Conservation (phyloP, 35 echinoderm and acorn worm genomes). For the Apostichopus japonicus region DNA sequence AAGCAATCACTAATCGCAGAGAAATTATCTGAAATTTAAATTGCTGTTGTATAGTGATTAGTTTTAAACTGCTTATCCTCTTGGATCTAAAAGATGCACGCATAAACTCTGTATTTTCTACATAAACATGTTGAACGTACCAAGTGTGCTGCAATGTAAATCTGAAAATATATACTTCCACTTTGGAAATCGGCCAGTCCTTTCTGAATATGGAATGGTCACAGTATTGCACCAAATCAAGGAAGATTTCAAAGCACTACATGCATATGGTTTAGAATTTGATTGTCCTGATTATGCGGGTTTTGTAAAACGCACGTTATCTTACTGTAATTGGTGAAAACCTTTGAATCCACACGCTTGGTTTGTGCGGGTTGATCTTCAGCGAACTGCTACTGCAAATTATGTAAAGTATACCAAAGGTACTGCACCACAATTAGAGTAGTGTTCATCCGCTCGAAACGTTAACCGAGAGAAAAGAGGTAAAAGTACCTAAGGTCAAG, state of each 20-base stretch:
- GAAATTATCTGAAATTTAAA: neutral
- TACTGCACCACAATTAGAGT: too few relatives aligned
- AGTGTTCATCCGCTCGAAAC: too few relatives aligned
- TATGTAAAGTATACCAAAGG: conserved; percentile 20
- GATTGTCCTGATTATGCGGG: conserved; percentile 32
- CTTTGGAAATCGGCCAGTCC: conserved; percentile 8
- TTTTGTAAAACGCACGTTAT: conserved; percentile 7
- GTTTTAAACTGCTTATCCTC: conserved; percentile 29
- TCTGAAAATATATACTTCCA: conserved; percentile 37
- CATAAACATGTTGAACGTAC: conserved; percentile 42
- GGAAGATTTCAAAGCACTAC: conserved; percentile 27
- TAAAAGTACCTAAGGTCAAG: too few relatives aligned
- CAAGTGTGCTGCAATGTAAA: conserved; percentile 23
- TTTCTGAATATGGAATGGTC: conserved; percentile 56
- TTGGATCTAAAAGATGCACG: conserved; percentile 34
- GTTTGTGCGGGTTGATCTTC: conserved; percentile 20
- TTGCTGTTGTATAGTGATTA: neutral
- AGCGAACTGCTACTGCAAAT: conserved; percentile 25
- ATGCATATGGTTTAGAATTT: conserved; percentile 11
- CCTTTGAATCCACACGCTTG: conserved; percentile 52
- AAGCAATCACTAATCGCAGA: neutral
- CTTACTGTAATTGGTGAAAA: conserved; percentile 44
- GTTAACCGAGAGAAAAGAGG: too few relatives aligned
- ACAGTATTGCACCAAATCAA: conserved; percentile 15
- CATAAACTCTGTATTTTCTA: conserved; percentile 56